A percentile compares a stretch with the other conserved stretches of the same genome.
Conservation (phyloP, 2,113 vertebrate genomes). For the Eudorcas thomsonii region DNA sequence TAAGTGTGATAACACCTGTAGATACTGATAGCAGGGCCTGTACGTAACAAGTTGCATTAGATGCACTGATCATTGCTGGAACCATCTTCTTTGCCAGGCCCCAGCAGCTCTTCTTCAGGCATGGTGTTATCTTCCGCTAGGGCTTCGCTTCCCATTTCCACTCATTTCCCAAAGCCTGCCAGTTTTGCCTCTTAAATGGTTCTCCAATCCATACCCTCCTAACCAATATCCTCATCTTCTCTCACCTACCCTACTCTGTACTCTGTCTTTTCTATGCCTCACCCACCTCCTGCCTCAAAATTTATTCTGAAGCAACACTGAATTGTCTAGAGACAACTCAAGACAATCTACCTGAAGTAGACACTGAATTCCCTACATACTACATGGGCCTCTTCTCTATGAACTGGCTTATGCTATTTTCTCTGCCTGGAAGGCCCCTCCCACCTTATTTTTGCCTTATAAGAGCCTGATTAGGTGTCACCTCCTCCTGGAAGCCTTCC, state of each 20-base stretch:
- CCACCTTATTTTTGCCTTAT: not conserved
- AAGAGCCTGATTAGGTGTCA: not conserved
- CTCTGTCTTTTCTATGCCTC: not conserved
- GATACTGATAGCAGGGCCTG: accelerated
- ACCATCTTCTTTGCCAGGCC: not conserved
- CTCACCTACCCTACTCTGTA: not conserved
- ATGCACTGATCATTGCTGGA: not conserved
- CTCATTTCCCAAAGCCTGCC: not conserved
- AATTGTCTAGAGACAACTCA: not conserved
- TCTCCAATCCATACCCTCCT: not conserved
- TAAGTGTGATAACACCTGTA: not conserved
- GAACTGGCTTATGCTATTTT: not conserved
- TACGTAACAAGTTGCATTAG: accelerated
- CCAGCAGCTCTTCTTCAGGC: not conserved
- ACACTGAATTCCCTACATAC: not conserved
- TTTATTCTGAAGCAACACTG: accelerated
- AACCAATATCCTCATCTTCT: not conserved
- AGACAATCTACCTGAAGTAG: not conserved
- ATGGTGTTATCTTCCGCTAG: not conserved
- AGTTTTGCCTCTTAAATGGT: not conserved
- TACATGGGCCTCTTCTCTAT: not conserved
- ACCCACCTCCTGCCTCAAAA: not conserved
- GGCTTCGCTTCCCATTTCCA: not conserved
- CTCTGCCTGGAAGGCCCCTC: not conserved
- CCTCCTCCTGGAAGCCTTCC: not conserved